Evolutionary conservation across 2,113 vertebrate species (phyloP), one percentile per base, ranked within the genome.

Genomic region (Pseudopipra pipra): DNA sequence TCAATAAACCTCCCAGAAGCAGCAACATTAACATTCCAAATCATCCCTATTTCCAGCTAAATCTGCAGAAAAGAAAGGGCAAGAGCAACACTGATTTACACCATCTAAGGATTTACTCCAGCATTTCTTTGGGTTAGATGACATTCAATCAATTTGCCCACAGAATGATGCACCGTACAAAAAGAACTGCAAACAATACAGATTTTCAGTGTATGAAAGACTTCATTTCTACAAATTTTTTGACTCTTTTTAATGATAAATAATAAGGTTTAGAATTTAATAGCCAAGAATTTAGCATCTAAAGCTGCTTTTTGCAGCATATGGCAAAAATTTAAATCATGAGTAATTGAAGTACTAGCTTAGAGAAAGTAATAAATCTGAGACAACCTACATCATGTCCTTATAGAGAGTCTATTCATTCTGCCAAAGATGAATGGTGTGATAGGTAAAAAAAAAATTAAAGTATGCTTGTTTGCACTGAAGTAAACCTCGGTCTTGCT

Each of bases 1-100:
- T 95, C 91, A 97, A 93, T 94, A 95, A 96, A 79, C 81, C 54
- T 94, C 67, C 73, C 78, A 89, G 91, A 93, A 93, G 67, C 66
- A 96, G 58, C 8, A 90, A 59, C 47, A 96, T 97, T 95, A 94
- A 43, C 81, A 90, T 95, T 93, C 54, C 31, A 93, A 55, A 93
- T 92, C 77, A 52, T 68, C 44, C 54, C 6, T 30, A 52, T 94
- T 96, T 94, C 54, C 56, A 88, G 54, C 59, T 95, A 94, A 74
- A 94, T 56, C 77, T 97, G 68, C 93, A 95, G 66, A 96, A 75
- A 93, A 75, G 61, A 87, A 82, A 93, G 75, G 30, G 13, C 44
- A 86, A 94, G 37, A 90, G 5, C n/a, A 94, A 61, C 27, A 37
- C 72, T 93, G 72, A 95, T 96, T 96, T 96, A 95, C 79, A 88